phyloP scores from a whole-genome alignment of 2,888 invertebrate genomes.

The Thereva unica region DNA sequence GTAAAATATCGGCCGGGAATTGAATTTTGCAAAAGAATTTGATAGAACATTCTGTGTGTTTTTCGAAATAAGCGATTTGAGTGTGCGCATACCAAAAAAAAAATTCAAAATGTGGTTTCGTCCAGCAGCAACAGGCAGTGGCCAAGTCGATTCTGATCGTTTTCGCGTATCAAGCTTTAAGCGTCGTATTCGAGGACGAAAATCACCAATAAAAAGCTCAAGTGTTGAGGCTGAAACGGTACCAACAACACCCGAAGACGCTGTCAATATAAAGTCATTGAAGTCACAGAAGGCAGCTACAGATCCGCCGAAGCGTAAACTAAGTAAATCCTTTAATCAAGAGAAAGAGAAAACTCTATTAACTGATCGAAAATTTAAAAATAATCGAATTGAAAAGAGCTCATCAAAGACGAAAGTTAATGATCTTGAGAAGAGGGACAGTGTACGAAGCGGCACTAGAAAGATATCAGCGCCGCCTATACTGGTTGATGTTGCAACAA shows the following conservation, averaged over 20 bases:
- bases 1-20: no score
- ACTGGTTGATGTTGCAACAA: slow-evolving; percentile 35
- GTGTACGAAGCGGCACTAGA: slow-evolving; percentile 46
- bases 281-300: slow-evolving; percentile 13
- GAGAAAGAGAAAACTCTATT: slow-evolving; percentile 52
- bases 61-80: not conserved
- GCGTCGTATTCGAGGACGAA: slow-evolving; percentile 47
- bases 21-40: slow-evolving; percentile 1
- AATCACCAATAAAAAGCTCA: slow-evolving; percentile 41
- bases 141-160: slow-evolving; percentile 42
- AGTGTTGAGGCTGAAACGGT: slow-evolving; percentile 35
- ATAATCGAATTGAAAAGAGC: slow-evolving; percentile 54
- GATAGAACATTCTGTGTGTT: slow-evolving; percentile 12
- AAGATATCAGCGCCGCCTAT: slow-evolving; percentile 48
- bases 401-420: slow-evolving; percentile 51
- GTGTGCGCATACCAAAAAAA: not conserved
- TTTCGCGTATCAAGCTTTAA: slow-evolving; percentile 45
- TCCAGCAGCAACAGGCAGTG: slow-evolving; percentile 33
- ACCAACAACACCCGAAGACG: slow-evolving; percentile 24
- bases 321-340: slow-evolving; percentile 25
- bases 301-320: slow-evolving; percentile 17
- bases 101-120: slow-evolving; percentile 44
- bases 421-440: slow-evolving; percentile 49
- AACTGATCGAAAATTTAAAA: slow-evolving; percentile 54
- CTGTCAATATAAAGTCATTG: slow-evolving; percentile 3